A percentile compares a stretch with the other conserved stretches of the same genome.
Conservation (phyloP, 2,113 vertebrate genomes). For the Poeciliopsis occidentalis region DNA sequence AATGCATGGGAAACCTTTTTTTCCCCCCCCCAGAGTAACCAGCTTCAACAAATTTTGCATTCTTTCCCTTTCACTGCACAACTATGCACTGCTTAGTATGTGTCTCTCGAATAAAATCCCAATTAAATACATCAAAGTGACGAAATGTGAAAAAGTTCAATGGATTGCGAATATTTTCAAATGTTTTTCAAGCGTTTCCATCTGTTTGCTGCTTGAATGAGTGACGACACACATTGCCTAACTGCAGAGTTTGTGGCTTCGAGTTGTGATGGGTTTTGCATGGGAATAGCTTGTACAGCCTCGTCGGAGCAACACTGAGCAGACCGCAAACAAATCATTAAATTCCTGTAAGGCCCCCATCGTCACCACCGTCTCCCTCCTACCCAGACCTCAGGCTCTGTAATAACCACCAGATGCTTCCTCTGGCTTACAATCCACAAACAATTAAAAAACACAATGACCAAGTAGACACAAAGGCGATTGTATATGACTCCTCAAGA, state of each 20-base stretch:
- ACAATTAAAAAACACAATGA: constrained; percentile 61
- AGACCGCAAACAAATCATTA: constrained; percentile 56
- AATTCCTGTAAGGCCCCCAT: constrained; percentile 22
- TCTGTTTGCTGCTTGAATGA: constrained; percentile 26
- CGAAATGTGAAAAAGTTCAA: neutral
- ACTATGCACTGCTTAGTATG: neutral
- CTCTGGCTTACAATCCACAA: constrained; percentile 41
- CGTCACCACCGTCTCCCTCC: constrained; percentile 13
- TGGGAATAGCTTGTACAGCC: constrained; percentile 45
- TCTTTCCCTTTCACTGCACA: too few species aligned
- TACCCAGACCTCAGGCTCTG: constrained; percentile 46
- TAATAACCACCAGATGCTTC: constrained; percentile 71
- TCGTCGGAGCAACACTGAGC: constrained; percentile 28
- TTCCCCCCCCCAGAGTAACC: neutral
- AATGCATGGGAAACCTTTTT: neutral
- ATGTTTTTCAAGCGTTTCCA: constrained; percentile 23
- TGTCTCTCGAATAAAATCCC: neutral
- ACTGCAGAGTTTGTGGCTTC: constrained; percentile 34
- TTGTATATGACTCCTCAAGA: neutral
- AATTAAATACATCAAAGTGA: neutral
- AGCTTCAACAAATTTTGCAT: neutral
- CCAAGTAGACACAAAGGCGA: constrained; percentile 11
- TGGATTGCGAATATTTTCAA: neutral
- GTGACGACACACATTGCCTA: constrained; percentile 46
- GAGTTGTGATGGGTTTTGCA: constrained; percentile 32